Evolutionary conservation across 2,888 invertebrate genomes (phyloP).

Genomic region (Proisotoma minuta): DNA sequence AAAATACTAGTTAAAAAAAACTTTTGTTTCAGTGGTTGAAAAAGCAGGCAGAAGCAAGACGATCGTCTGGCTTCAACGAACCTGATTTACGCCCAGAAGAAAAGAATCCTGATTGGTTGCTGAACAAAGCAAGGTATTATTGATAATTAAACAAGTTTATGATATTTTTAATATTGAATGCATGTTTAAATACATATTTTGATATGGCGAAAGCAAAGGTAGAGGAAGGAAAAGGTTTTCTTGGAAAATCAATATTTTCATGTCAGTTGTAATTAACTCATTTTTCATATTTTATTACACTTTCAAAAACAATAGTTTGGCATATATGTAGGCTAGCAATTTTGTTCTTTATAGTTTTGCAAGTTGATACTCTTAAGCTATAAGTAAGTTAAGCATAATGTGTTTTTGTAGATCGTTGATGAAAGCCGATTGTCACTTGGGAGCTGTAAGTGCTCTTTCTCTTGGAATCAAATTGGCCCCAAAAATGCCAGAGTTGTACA

Average conservation of each 20-base stretch:
- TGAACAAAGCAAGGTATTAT: too few relatives aligned
- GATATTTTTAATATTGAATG: too few relatives aligned
- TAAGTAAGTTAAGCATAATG: too few relatives aligned
- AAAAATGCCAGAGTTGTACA: slow-evolving; percentile 67
- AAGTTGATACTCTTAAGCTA: too few relatives aligned
- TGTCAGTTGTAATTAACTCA: background rate
- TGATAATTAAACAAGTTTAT: too few relatives aligned
- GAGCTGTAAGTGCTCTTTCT: slow-evolving; percentile 74
- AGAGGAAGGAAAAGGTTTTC: slow-evolving; percentile 58
- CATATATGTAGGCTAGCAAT: background rate
- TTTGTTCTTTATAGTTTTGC: too few relatives aligned
- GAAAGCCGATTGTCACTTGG: slow-evolving; percentile 67
- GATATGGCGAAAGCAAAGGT: too few relatives aligned
- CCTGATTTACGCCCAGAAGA: slow-evolving; percentile 63
- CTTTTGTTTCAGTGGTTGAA: slow-evolving; percentile 60
- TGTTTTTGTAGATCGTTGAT: slow-evolving; percentile 61
- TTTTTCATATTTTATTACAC: slow-evolving; percentile 58
- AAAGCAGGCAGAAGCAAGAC: slow-evolving; percentile 69
- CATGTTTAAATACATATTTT: too few relatives aligned
- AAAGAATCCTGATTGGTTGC: slow-evolving; percentile 73
- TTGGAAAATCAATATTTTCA: background rate
- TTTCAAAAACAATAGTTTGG: too few relatives aligned
- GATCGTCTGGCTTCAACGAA: slow-evolving; percentile 63
- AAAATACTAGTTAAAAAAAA: background rate
- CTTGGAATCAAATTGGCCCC: slow-evolving; percentile 71